Percentiles rank a stretch among this genome's conserved stretches.
Conservation (phyloP, 2,113 vertebrate genomes). For the Macquaria ambigua region DNA sequence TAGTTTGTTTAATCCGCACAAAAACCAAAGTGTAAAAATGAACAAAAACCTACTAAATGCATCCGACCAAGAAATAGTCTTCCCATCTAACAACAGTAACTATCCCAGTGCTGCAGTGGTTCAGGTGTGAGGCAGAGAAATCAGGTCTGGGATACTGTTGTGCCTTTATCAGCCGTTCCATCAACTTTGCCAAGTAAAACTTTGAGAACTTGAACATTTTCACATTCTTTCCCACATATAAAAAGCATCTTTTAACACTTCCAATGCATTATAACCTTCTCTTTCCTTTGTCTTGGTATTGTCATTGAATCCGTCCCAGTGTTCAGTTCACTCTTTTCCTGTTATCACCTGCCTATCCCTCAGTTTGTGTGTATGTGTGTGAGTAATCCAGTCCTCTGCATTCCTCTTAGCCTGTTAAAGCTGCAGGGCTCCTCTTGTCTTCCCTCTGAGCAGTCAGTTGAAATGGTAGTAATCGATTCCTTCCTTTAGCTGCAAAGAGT, state of each 20-base stretch:
- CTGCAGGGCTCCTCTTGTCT: constrained; percentile 7
- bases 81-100: neutral
- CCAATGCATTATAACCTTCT: neutral
- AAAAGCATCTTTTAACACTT: neutral
- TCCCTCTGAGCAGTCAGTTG: constrained; percentile 68
- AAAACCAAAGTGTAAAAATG: neutral
- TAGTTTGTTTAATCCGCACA: neutral
- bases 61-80: neutral
- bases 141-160: neutral
- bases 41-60: neutral
- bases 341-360: constrained; percentile 11
- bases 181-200: constrained; percentile 9
- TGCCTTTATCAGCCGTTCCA: neutral
- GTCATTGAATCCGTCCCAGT: constrained; percentile 1
- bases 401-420: constrained; percentile 35
- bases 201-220: neutral
- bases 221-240: neutral
- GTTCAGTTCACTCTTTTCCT: neutral
- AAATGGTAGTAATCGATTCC: constrained; percentile 85
- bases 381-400: neutral
- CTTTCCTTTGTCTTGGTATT: neutral
- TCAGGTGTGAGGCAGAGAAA: constrained; percentile 8
- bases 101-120: neutral
- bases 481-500: constrained; percentile 83
- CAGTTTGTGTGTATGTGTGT: constrained; percentile 1